A percentile compares a stretch with the other conserved stretches of the same genome.
Conservation (phyloP, 37 sponge, comb jelly and placozoan species). For the Sycon ciliatum region DNA sequence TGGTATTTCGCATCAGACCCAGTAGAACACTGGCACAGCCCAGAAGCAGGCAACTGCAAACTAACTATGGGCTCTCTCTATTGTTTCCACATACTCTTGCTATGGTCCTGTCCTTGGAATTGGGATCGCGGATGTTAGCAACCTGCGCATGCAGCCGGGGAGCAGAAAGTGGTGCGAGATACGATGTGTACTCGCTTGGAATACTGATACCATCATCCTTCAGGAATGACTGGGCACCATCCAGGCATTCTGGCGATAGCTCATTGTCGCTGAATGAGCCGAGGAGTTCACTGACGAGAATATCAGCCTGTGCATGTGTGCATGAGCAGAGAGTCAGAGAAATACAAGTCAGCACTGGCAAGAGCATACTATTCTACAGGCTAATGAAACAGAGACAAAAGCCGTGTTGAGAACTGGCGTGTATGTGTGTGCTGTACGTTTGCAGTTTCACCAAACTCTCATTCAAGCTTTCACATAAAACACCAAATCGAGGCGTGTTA, state of each 20-base stretch:
- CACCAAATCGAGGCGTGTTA: too few species aligned
- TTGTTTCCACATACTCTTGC: too few species aligned
- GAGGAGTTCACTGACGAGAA: constrained; percentile 93
- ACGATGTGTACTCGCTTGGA: constrained; percentile 82
- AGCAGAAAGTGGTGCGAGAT: constrained; percentile 73
- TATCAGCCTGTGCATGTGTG: constrained; percentile 52
- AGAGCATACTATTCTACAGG: neutral
- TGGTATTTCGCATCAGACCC: neutral
- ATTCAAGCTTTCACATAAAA: too few species aligned
- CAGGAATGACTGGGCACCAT: constrained; percentile 87
- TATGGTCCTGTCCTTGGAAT: too few species aligned
- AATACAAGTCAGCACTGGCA: neutral
- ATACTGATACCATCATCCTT: constrained; percentile 89
- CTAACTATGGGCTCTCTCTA: too few species aligned
- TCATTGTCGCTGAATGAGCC: constrained; percentile 99
- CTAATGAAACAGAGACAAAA: neutral
- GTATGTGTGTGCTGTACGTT: neutral
- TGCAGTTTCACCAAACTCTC: neutral
- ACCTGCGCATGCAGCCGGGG: constrained; percentile 70
- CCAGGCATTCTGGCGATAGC: constrained; percentile 97
- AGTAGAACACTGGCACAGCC: constrained; percentile 48
- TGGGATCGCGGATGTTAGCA: constrained; percentile 40
- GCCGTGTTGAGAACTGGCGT: neutral
- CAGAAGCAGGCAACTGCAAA: too few species aligned
- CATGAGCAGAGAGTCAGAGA: neutral